Conservation (phyloP, 2,888 invertebrate genomes). For the Thecophora atra region DNA sequence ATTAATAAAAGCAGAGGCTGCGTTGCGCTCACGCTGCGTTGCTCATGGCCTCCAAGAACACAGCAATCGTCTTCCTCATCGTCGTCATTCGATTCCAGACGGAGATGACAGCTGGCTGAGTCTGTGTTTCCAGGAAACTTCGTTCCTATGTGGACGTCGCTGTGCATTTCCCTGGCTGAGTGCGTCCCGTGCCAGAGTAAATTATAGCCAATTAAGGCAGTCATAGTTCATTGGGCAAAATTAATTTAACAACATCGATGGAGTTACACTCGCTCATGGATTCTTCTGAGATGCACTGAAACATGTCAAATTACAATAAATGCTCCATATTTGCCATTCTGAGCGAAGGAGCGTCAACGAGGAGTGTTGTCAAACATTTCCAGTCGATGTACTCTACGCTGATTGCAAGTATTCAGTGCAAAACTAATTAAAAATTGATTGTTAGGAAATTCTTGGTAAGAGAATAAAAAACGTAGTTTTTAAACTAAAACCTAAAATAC, state of each 20-base stretch:
- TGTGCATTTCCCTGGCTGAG: neutral
- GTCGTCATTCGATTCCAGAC: constrained; percentile 9
- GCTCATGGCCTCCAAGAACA: constrained; percentile 10
- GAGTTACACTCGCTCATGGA: neutral
- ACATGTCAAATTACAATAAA: constrained; percentile 19
- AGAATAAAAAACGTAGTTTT: too few relatives aligned
- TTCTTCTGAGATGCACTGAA: constrained; percentile 13
- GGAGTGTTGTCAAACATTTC: neutral
- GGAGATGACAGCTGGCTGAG: neutral
- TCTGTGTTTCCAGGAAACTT: neutral
- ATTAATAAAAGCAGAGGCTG: neutral
- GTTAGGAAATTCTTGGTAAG: too few relatives aligned
- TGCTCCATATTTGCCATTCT: neutral
- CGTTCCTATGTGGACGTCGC: neutral
- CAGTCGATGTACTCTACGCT: neutral
- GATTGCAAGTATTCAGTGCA: neutral
- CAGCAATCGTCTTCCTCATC: neutral
- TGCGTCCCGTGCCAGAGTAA: constrained; percentile 17
- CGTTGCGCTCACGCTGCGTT: neutral
- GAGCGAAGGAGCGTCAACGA: neutral
- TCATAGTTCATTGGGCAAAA: constrained; percentile 37
- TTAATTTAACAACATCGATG: constrained; percentile 31
- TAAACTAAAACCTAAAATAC: too few relatives aligned
- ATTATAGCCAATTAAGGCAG: constrained; percentile 34
- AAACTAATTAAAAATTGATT: neutral